Base-by-base conservation (phyloP, 2,113 vertebrate genomes). In the Ptilonorhynchus violaceus region DNA sequence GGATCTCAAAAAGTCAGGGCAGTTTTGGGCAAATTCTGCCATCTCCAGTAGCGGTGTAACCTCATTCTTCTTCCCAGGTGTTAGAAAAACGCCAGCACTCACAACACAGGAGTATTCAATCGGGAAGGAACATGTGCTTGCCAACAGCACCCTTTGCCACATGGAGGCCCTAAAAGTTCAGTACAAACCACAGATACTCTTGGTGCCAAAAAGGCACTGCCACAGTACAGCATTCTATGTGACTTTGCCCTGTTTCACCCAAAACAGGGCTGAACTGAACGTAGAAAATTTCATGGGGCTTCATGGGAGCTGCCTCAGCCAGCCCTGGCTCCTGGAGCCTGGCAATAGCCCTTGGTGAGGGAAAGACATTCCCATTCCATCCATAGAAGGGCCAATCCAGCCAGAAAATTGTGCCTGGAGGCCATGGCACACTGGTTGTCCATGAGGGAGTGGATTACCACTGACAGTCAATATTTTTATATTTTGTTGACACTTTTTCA, bases 201-300 rank as follows among this genome's bases (percentile, higher is more conserved):
- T 50, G 83, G 31, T 2, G 0, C 15, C 49, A 33, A 19, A 46
- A 58, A 88, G 42, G 42, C 2, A 2, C 13, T 55, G 50, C 39
- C 30, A 9, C 0, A 1, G 39, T 5, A 10, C 27, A 2, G 1
- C 42, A 31, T 63, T 37, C 37, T 39, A 3, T 0, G 1, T 52
- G 39, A 14, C 30, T 92, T 78, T 67, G 42, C 23, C 25, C 2
- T 3, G 1, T 76, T 88, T 73, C 49, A 60, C 24, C 19, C n/a
- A 42, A 91, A 83, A 53, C 5, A 64, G 20, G 16, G 31, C 49
- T 44, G 56, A 74, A 55, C 7, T 6, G 17, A 70, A 52, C 0
- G 0, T 9, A 59, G 39, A 39, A 85, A 74, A 55, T 62, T 6
- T 33, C 30, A 2, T 9, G 25, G 22, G 27, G 23, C 13, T 87